These are phyloP conservation scores for Uloborus diversus DNA, from an alignment of 1,140 invertebrate genomes.

Conservation along the genomic window DNA sequence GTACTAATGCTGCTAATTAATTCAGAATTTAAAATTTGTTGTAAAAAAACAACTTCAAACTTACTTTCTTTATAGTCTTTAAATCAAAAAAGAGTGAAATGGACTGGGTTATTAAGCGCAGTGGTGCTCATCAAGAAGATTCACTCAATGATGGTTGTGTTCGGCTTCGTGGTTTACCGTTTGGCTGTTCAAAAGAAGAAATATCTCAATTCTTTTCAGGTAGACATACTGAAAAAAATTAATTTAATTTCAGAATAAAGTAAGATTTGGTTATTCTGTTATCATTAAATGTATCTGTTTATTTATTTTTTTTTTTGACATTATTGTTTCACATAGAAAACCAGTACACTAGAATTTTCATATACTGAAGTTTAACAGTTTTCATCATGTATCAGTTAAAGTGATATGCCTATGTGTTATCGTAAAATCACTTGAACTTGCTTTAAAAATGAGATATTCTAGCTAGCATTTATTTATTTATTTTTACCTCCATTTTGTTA, in stretches of 20 bases:
- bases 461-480: too few relatives aligned
- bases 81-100: constrained; percentile 82
- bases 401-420: too few relatives aligned
- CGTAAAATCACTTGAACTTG: too few relatives aligned
- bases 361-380: too few relatives aligned
- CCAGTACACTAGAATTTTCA: too few relatives aligned
- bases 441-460: too few relatives aligned
- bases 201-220: constrained; percentile 92
- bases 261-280: not conserved
- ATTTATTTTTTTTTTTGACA: not conserved
- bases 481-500: too few relatives aligned
- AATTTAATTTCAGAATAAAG: not conserved
- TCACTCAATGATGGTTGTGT: constrained; percentile 71
- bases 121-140: constrained; percentile 72
- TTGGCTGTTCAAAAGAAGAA: constrained; percentile 92
- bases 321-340: too few relatives aligned
- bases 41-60: not conserved
- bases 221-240: constrained; percentile 67
- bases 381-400: too few relatives aligned
- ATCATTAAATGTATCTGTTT: not conserved
- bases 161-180: constrained; percentile 80
- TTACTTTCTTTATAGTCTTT: constrained; percentile 73
- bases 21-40: not conserved
- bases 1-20: not conserved
- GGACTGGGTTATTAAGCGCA: constrained; percentile 83